These are phyloP conservation scores for Trypoxylus dichotomus DNA, from an alignment of 1,140 invertebrate genomes.

Conservation along the genomic window DNA sequence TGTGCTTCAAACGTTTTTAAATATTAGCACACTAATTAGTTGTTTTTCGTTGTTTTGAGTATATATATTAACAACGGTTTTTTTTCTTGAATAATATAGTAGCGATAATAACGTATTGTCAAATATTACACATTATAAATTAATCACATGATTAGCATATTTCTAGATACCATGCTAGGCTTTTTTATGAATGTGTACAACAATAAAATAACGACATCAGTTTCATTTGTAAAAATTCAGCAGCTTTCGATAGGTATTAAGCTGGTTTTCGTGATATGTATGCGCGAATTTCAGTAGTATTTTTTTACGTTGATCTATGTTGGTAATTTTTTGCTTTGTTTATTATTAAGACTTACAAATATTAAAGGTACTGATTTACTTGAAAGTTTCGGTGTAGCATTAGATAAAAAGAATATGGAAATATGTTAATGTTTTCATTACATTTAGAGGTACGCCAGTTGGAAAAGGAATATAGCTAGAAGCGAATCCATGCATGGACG, in stretches of 20 bases:
- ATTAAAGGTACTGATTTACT: too few species aligned
- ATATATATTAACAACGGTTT: neutral
- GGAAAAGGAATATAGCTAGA: too few species aligned
- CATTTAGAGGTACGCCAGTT: too few species aligned
- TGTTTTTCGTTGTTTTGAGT: neutral
- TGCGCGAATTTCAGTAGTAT: neutral
- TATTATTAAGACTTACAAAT: too few species aligned
- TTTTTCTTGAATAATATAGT: neutral
- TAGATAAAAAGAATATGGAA: too few species aligned
- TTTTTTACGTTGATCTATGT: too few species aligned
- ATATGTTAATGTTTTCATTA: too few species aligned
- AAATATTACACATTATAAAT: neutral
- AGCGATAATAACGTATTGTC: neutral
- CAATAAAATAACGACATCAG: neutral
- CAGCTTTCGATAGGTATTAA: neutral
- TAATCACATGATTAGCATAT: neutral
- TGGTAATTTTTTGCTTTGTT: too few species aligned
- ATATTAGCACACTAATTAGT: neutral
- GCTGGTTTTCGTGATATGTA: neutral
- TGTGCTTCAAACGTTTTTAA: neutral
- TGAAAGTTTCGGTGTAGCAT: too few species aligned
- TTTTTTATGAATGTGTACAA: neutral
- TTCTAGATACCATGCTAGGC: neutral
- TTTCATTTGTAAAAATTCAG: neutral
- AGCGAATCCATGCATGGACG: too few species aligned